Evolutionary conservation across 2,888 invertebrate genomes (phyloP).

Genomic region (Oxyteleia sp.): DNA sequence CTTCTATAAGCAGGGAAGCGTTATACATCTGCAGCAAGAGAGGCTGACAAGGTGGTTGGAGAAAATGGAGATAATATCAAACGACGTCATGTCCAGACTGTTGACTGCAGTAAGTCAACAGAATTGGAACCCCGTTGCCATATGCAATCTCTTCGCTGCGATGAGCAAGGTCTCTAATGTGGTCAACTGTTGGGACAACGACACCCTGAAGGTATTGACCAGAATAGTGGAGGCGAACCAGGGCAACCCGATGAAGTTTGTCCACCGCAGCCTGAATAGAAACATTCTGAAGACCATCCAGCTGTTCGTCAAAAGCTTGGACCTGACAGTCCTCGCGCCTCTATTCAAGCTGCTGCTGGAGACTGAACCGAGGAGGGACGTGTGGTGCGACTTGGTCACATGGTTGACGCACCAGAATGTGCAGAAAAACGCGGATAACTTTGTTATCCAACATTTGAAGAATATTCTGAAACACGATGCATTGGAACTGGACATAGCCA

Average conservation of each 20-base stretch:
- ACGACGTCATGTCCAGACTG: not conserved
- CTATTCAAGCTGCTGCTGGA: too few species aligned
- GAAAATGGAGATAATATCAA: not conserved
- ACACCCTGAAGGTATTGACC: not conserved
- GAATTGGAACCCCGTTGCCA: conserved; percentile 30
- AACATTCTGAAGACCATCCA: conserved; percentile 8
- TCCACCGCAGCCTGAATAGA: conserved; percentile 25
- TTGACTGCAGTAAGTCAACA: not conserved
- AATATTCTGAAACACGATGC: too few species aligned
- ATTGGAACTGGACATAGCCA: too few species aligned
- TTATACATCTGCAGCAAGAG: not conserved
- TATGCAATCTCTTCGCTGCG: conserved; percentile 15
- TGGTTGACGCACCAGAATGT: too few species aligned
- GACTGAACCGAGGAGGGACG: too few species aligned
- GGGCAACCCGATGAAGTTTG: conserved; percentile 16
- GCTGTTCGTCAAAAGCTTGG: too few species aligned
- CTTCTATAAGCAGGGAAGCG: conserved; percentile 79
- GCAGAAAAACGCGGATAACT: too few species aligned
- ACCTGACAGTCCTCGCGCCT: too few species aligned
- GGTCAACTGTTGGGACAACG: conserved; percentile 3
- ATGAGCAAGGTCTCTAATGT: not conserved
- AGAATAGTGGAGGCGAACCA: conserved; percentile 12
- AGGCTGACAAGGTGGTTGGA: not conserved
- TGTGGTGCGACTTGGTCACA: too few species aligned
- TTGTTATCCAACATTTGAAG: too few species aligned